phyloP scores from a whole-genome alignment of 2,797 vertebrate genomes.

The Heteromormyrus szaboi region DNA sequence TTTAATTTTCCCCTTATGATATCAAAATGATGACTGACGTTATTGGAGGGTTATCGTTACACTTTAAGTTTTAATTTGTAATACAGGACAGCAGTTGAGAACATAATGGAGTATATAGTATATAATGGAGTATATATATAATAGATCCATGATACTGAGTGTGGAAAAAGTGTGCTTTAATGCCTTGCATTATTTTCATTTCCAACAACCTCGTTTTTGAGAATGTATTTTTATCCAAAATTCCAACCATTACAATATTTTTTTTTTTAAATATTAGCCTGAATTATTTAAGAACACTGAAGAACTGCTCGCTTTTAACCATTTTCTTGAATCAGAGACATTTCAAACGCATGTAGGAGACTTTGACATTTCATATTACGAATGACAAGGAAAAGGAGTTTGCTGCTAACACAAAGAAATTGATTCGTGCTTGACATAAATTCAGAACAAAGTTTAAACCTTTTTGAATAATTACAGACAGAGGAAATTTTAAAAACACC shows the following conservation, averaged over 20 bases:
- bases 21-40: slow-evolving; percentile 4
- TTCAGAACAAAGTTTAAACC: neutral
- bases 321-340: neutral
- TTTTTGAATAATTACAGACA: neutral
- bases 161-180: neutral
- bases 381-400: neutral
- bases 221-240: neutral
- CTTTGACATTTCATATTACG: neutral
- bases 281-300: neutral
- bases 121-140: neutral
- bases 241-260: neutral
- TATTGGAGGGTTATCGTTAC: neutral
- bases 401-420: neutral
- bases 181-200: neutral
- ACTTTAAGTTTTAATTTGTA: neutral
- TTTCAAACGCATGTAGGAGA: neutral
- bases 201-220: neutral
- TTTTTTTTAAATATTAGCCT: neutral
- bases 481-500: neutral
- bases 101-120: neutral
- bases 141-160: neutral
- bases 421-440: neutral
- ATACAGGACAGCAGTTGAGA: neutral
- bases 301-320: neutral
- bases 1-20: neutral